Conservation (phyloP, 2,888 invertebrate species). For the Aporophyla lueneburgensis region DNA sequence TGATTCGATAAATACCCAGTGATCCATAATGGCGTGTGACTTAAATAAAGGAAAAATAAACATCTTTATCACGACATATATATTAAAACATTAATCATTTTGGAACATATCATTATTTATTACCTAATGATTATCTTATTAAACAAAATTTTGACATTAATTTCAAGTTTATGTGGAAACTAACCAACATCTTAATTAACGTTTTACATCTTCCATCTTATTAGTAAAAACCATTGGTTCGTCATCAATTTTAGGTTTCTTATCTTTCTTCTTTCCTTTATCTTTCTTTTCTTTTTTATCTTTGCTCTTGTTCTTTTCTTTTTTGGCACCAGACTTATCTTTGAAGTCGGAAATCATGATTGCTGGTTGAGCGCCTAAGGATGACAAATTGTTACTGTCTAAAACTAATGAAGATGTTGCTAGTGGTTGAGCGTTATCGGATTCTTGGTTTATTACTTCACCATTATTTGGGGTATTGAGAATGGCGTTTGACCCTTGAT, state of each 20-base stretch:
- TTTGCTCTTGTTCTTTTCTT: conserved; percentile 17
- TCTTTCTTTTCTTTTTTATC: conserved; percentile 28
- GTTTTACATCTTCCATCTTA: neutral
- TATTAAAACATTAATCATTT: conserved; percentile 6
- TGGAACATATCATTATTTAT: neutral
- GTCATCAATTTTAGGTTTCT: conserved; percentile 16
- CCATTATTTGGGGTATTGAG: conserved; percentile 17
- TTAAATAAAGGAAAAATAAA: neutral
- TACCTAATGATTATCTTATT: neutral
- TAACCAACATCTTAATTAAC: neutral
- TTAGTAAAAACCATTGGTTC: conserved; percentile 29
- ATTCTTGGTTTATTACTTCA: conserved; percentile 19
- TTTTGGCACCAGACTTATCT: conserved; percentile 26
- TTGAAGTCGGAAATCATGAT: conserved; percentile 59
- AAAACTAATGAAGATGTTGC: conserved; percentile 23
- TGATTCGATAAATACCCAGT: neutral
- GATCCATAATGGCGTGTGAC: neutral
- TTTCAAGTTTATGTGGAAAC: neutral
- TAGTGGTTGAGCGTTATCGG: conserved; percentile 8
- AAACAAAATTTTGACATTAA: neutral
- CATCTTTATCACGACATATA: neutral
- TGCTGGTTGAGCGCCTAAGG: conserved; percentile 52
- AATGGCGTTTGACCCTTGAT: conserved; percentile 13
- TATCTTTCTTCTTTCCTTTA: conserved; percentile 12
- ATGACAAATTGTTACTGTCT: conserved; percentile 34